Base-by-base conservation (phyloP, 2,113 vertebrate genomes). In the Dromas ardeola region DNA sequence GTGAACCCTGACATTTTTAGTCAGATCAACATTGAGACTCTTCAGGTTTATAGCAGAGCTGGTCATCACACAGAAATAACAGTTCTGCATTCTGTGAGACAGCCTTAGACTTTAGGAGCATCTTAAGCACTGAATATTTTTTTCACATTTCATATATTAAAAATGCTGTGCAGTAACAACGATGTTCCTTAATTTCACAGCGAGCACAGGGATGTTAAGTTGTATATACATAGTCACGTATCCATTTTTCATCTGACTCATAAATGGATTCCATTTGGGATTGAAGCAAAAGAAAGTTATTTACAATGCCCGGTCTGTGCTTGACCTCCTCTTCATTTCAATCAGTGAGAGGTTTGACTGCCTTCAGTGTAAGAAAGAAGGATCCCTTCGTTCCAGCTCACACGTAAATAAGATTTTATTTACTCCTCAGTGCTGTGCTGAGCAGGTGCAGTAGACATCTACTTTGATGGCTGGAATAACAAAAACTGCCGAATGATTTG, bases 191-290 rank as follows among this genome's bases (percentile, higher is more conserved):
- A 19, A 43, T 74, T 78, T 72, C n/a, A n/a, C 77, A 89, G 19
- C 0, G 0, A 67, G 40, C 22, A 36, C 47, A 65, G 10, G 59
- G 80, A 55, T 26, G 59, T 59, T 63, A 56, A 6, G 1, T 15
- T 90, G 11, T 23, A 40, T 5, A 12, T 30, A 43, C 22, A 9
- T 23, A 53, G 53, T 34, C 78, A 67, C 2, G 1, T 36, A 34
- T 3, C 26, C 20, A 15, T 76, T 85, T 79, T 56, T 76, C 7
- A 6, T 79, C 32, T 56, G 65, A 32, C 45, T 92, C 1, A 0
- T 63, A 55, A 81, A 70, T 9, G 9, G 9, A 38, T 69, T 78
- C 58, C 36, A 50, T 11, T 86, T 47, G 40, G 32, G 25, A 83
- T 1, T 50, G 76, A 91, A 65, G 27, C 65, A 67, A 83, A 90